Evolutionary conservation across 1,140 invertebrate species (phyloP).

Genomic region (Homarus americanus): DNA sequence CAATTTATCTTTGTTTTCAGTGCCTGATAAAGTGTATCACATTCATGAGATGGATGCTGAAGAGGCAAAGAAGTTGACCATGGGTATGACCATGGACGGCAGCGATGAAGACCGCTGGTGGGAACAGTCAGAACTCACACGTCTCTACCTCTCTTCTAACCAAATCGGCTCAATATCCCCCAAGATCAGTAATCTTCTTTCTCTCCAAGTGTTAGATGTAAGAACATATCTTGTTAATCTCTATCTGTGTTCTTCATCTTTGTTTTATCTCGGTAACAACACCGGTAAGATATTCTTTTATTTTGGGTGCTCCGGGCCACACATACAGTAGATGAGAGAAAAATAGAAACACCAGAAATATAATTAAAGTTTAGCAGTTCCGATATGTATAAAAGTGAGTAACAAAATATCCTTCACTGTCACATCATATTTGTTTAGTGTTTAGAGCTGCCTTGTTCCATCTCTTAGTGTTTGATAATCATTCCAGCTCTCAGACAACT

Average conservation of each 20-base stretch:
- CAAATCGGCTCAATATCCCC: constrained; percentile 83
- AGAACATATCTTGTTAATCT: constrained; percentile 73
- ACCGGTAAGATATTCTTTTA: too few relatives aligned
- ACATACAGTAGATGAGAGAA: too few relatives aligned
- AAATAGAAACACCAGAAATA: too few relatives aligned
- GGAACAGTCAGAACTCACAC: constrained; percentile 88
- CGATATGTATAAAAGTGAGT: too few relatives aligned
- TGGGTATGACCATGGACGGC: constrained; percentile 82
- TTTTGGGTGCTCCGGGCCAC: too few relatives aligned
- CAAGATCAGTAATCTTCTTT: constrained; percentile 84
- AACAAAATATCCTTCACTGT: too few relatives aligned
- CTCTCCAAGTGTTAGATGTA: constrained; percentile 86
- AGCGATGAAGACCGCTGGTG: constrained; percentile 87
- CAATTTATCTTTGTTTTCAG: constrained; percentile 78
- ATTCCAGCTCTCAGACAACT: constrained; percentile 85
- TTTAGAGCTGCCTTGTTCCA: too few relatives aligned
- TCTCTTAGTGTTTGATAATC: too few relatives aligned
- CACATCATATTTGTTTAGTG: too few relatives aligned
- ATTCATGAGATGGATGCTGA: constrained; percentile 87
- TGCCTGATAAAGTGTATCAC: constrained; percentile 89
- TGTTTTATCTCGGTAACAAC: too few relatives aligned
- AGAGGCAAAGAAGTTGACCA: constrained; percentile 81
- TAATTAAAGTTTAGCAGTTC: too few relatives aligned
- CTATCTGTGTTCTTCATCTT: too few relatives aligned
- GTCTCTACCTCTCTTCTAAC: constrained; percentile 90